Conservation (phyloP, 1,140 invertebrate genomes). For the Zophobas morio region DNA sequence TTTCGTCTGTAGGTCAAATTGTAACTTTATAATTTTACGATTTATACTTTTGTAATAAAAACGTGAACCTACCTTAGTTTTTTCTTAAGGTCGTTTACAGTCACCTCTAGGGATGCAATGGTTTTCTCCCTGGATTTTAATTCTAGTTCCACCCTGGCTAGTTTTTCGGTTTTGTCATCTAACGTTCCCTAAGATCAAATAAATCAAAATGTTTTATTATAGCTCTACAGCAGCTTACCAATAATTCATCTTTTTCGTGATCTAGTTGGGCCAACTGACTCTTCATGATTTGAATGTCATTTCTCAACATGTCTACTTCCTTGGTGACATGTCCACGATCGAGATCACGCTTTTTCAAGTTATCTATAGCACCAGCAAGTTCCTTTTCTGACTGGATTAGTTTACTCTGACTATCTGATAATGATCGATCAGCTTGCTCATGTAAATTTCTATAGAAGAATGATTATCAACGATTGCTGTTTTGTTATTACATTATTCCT, state of each 20-base stretch:
- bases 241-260: slow-evolving; percentile 65
- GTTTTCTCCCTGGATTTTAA: slow-evolving; percentile 56
- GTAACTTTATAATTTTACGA: slow-evolving; percentile 38
- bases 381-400: slow-evolving; percentile 62
- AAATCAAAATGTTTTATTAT: neutral
- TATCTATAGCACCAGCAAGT: slow-evolving; percentile 58
- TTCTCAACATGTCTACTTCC: slow-evolving; percentile 59
- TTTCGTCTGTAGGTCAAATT: slow-evolving; percentile 46
- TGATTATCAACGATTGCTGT: slow-evolving; percentile 16
- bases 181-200: slow-evolving; percentile 63
- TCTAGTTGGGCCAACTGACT: slow-evolving; percentile 63
- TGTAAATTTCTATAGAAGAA: slow-evolving; percentile 62
- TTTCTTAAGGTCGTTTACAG: slow-evolving; percentile 59
- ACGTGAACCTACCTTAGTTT: slow-evolving; percentile 62
- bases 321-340: slow-evolving; percentile 53
- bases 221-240: slow-evolving; percentile 56
- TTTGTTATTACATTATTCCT: no score
- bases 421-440: slow-evolving; percentile 65
- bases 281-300: slow-evolving; percentile 62
- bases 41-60: slow-evolving; percentile 42
- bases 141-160: slow-evolving; percentile 61
- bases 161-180: slow-evolving; percentile 66
- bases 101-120: slow-evolving; percentile 54
- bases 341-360: slow-evolving; percentile 56
- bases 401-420: slow-evolving; percentile 63